Percentiles rank a stretch among this genome's conserved stretches.
These are phyloP conservation scores for Melanotus villosus DNA, from an alignment of 2,888 invertebrate species.

Conservation along the genomic window DNA sequence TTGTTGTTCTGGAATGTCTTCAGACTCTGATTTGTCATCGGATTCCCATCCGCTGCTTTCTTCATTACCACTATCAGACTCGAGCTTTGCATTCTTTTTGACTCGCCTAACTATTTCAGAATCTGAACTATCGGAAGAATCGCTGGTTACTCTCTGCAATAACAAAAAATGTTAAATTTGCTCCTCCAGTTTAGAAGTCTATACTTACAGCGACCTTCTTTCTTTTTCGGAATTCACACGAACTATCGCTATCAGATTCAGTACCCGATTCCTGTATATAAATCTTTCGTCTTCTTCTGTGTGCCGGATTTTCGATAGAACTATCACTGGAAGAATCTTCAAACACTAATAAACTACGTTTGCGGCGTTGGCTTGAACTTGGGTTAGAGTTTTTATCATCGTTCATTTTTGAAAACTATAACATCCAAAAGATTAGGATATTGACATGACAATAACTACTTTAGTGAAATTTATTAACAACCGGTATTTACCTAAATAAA, in stretches of 20 bases:
- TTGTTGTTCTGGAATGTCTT: conserved; percentile 24
- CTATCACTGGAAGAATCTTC: conserved; percentile 55
- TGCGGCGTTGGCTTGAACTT: conserved; percentile 56
- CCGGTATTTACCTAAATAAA: conserved; percentile 2
- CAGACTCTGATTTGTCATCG: conserved; percentile 27
- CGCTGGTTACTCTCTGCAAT: conserved; percentile 73
- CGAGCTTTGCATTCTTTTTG: conserved; percentile 29
- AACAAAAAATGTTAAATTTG: conserved; percentile 7
- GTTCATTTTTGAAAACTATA: conserved; percentile 41
- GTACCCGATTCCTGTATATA: conserved; percentile 53
- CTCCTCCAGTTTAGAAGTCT: background rate
- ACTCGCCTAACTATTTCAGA: conserved; percentile 53
- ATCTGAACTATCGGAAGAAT: conserved; percentile 65
- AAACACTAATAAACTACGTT: conserved; percentile 55
- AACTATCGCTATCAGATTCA: conserved; percentile 69
- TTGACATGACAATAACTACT: background rate
- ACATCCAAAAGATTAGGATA: background rate
- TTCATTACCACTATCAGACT: conserved; percentile 39
- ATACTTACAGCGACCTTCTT: conserved; percentile 68
- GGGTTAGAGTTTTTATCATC: conserved; percentile 16
- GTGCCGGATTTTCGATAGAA: conserved; percentile 46
- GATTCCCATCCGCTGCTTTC: conserved; percentile 57
- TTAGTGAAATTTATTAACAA: background rate
- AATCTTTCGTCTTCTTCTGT: conserved; percentile 46
- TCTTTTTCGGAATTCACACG: conserved; percentile 66